Evolutionary conservation across 2,888 invertebrate species (phyloP).

Genomic region (Helicoverpa assulta): DNA sequence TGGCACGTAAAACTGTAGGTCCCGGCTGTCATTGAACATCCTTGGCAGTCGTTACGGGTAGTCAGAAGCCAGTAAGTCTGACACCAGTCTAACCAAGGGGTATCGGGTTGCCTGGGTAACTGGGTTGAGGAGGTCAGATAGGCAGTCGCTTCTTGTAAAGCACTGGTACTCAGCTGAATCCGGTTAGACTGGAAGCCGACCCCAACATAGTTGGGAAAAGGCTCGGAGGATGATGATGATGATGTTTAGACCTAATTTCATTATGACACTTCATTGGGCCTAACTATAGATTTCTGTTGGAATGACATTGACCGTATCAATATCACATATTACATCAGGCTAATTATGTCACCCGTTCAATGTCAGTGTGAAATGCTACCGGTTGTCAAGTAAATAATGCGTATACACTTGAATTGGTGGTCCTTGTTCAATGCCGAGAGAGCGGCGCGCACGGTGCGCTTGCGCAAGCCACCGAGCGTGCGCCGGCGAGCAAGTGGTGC

Average conservation of each 20-base stretch:
- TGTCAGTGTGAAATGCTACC: conserved; percentile 56
- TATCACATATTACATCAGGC: conserved; percentile 49
- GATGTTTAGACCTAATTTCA: background rate
- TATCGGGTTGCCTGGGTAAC: too few relatives aligned
- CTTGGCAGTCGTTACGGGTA: too few relatives aligned
- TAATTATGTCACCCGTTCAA: conserved; percentile 60
- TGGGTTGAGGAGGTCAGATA: too few relatives aligned
- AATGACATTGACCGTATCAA: conserved; percentile 51
- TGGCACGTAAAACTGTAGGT: too few relatives aligned
- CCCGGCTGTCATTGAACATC: too few relatives aligned
- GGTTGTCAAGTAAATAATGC: conserved; percentile 58
- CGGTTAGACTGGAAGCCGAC: too few relatives aligned
- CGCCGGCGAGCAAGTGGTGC: conserved; percentile 82
- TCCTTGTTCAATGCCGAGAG: conserved; percentile 88
- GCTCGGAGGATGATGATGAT: too few relatives aligned
- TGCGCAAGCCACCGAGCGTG: conserved; percentile 69
- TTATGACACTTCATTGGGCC: conserved; percentile 13
- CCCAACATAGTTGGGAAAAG: too few relatives aligned
- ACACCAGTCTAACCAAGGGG: too few relatives aligned
- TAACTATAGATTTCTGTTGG: background rate
- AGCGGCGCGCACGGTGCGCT: conserved; percentile 72
- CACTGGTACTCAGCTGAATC: too few relatives aligned
- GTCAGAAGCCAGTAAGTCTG: too few relatives aligned
- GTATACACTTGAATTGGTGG: conserved; percentile 65
- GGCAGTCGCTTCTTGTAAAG: too few relatives aligned